Percentiles rank a stretch among this genome's conserved stretches.
Evolutionary conservation across 2,113 vertebrate species (phyloP).

Genomic region (Potamarius usumacintae): DNA sequence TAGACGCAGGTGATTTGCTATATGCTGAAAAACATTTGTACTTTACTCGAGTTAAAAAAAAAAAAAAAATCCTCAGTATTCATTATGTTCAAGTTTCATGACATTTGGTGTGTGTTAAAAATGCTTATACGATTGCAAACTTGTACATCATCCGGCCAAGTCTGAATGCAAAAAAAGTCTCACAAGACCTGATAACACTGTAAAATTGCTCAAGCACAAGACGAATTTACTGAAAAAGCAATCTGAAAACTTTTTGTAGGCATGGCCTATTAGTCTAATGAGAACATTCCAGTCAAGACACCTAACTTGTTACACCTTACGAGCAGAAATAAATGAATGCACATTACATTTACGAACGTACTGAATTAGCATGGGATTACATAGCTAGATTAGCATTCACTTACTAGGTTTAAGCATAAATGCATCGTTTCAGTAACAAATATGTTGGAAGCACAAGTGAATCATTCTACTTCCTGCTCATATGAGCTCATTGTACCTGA

Average conservation of each 20-base stretch:
- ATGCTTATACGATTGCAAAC: neutral
- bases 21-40: neutral
- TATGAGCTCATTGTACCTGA: too few species aligned
- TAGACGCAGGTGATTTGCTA: neutral
- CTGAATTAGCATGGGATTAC: neutral
- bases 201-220: neutral
- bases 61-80: neutral
- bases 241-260: neutral
- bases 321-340: neutral
- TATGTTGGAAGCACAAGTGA: neutral
- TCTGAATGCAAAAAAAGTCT: neutral
- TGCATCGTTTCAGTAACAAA: neutral
- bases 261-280: neutral
- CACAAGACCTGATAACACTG: neutral
- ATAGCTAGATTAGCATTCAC: neutral
- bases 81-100: neutral
- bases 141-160: neutral
- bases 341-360: neutral
- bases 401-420: neutral
- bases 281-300: neutral
- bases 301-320: neutral
- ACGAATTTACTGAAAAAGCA: neutral
- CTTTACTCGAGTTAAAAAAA: neutral
- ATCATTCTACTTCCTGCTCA: neutral
- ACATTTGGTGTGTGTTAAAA: neutral